Conservation (phyloP, 2,113 vertebrate genomes). For the Dromiciops gliroides region DNA sequence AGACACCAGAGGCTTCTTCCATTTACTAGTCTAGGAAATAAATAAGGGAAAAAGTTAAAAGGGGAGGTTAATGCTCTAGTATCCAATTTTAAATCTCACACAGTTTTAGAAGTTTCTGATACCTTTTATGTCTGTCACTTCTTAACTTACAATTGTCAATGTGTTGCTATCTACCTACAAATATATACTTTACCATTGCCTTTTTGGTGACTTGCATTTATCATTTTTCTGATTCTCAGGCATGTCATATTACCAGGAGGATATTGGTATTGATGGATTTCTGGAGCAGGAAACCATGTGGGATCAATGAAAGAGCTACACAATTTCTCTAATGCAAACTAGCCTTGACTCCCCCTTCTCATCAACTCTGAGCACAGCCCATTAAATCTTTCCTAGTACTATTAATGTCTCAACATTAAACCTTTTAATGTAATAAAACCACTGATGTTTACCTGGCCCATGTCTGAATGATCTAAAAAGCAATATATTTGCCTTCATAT, state of each 20-base stretch:
- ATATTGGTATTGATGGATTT: not conserved
- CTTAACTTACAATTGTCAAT: not conserved
- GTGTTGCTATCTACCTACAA: not conserved
- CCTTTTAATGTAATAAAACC: not conserved
- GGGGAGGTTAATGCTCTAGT: too few species aligned
- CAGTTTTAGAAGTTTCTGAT: not conserved
- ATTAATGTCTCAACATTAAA: not conserved
- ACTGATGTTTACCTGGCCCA: not conserved
- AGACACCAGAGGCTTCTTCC: too few species aligned
- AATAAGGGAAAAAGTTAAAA: too few species aligned
- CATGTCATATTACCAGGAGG: not conserved
- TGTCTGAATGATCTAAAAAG: too few species aligned
- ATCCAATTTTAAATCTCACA: too few species aligned
- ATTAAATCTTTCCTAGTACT: not conserved
- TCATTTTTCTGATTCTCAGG: not conserved
- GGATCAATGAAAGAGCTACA: not conserved
- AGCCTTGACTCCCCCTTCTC: not conserved
- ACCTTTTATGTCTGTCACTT: not conserved
- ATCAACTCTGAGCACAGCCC: not conserved
- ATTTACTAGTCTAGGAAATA: too few species aligned
- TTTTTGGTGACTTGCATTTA: not conserved
- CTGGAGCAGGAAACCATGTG: not conserved
- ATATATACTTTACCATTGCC: not conserved
- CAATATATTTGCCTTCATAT: not conserved
- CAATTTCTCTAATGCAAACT: not conserved